A percentile compares a stretch with the other conserved stretches of the same genome.
Conservation (phyloP, 2,113 vertebrate species). For the Macaca fascicularis region T2T-MFA8v1.1 NC_088387.1:56278001-56278500, state of each 20-base stretch:
- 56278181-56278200: background rate
- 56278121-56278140: background rate
- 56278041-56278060: background rate
- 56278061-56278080: background rate
- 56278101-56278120: conserved; percentile 1
- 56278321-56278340: background rate
- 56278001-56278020: background rate
- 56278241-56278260: background rate
- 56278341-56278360: background rate
- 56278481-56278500: background rate
- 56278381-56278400: background rate
- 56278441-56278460: background rate
- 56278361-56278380: background rate
- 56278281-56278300: background rate
- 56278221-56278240: background rate
- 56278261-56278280: background rate
- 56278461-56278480: background rate
- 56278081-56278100: conserved; percentile 23
- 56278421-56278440: conserved; percentile 57
- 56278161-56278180: background rate
- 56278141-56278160: background rate
- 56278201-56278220: background rate
- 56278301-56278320: background rate
- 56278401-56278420: conserved; percentile 23
- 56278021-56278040: background rate